Evolutionary conservation across 2,113 vertebrate species (phyloP), one percentile per base, ranked within the genome.

Genomic region (Nothoprocta perdicaria): DNA sequence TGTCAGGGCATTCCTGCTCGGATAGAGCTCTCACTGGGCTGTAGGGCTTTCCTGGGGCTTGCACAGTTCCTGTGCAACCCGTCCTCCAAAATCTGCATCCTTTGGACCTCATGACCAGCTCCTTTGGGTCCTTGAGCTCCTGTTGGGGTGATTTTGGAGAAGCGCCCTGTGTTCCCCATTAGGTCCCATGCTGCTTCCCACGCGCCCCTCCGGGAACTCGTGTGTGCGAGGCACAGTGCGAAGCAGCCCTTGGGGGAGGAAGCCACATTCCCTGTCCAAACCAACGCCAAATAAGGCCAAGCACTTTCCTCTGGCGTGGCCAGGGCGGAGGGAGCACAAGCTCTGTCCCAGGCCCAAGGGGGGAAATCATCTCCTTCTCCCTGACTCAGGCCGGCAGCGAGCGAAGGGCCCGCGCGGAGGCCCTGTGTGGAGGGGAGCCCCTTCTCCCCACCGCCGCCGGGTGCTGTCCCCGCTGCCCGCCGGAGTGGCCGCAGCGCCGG

Each of bases 1-100:
- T 10, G 3, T 5, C 27, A 21, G 19, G 29, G 26, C 12, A 27
- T 33, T 84, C 21, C 38, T 77, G 31, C 63, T 73, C 21, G 29
- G 43, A 65, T 41, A 15, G 18, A 8, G 53, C n/a, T 69, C 48
- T 33, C 81, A 19, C 31, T 5, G 12, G 65, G 65, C 40, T 31
- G 24, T 77, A 50, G 5, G 22, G 18, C 52, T 88, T 67, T 84
- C 6, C 27, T 55, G 41, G 45, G 55, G n/a, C 9, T 72, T 35
- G 9, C 77, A 27, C 33, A 63, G 31, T 8, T 53, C 38, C 8
- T 38, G 33, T 23, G 46, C 0, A 2, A 71, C 46, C 55, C 22
- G 14, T 18, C 12, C 45, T 58, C 1, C 1, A 2, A 5, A 8
- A 23, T 15, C 29, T 0, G 2, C 24, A 38, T 24, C 27, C 65